phyloP scores from a whole-genome alignment of 1,140 invertebrate genomes.

The Zaprionus ghesquierei region DNA sequence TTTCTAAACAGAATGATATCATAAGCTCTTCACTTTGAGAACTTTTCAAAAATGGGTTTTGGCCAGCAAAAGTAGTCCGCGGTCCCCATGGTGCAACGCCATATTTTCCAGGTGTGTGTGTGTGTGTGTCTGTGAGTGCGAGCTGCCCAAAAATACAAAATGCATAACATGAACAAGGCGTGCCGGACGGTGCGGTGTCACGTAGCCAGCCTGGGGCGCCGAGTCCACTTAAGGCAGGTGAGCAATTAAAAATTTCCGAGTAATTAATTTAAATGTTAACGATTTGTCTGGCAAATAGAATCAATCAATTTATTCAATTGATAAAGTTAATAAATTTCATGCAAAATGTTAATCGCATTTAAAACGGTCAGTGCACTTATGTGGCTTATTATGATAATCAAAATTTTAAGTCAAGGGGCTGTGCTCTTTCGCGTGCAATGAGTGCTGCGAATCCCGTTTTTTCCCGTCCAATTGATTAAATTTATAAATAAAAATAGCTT shows the following conservation, averaged over 20 bases:
- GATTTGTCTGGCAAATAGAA: neutral
- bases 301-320: conserved; percentile 1
- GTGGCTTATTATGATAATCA: neutral
- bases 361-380: neutral
- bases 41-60: no score
- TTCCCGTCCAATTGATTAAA: no score
- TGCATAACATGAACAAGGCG: neutral
- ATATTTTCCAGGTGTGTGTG: neutral
- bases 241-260: conserved; percentile 15
- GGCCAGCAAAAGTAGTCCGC: no score
- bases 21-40: no score
- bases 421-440: no score
- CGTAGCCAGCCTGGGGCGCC: neutral
- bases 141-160: neutral
- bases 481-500: no score
- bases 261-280: conserved; percentile 17
- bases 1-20: no score
- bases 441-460: no score
- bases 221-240: neutral
- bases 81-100: no score
- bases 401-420: no score
- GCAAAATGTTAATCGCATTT: neutral
- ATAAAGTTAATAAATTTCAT: neutral
- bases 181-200: neutral
- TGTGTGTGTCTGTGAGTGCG: neutral